Base-by-base conservation (phyloP, 2,113 vertebrate genomes). In the Maylandia zebra region DNA sequence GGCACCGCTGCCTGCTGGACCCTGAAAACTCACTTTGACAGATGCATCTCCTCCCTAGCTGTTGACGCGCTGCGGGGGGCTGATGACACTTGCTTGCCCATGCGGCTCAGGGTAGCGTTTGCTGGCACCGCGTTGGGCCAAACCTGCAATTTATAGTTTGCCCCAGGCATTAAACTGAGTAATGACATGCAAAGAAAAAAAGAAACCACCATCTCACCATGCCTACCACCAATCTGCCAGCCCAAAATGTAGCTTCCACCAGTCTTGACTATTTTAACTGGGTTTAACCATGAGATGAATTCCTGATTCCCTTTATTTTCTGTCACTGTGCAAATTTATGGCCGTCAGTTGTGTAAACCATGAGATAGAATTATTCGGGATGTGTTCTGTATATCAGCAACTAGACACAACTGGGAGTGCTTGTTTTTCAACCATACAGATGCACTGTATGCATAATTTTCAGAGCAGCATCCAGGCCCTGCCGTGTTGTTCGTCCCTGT, bases 1-100 rank as follows among this genome's bases (percentile, higher is more conserved):
- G 55, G 85, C 89, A 85, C 86, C 86, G 45, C 84, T 90, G 93
- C 90, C 94, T 90, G 92, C 94, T 93, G 94, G 94, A 96, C 93
- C 94, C 94, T 95, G 94, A 95, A 94, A 96, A 93, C 94, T 94
- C 92, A 88, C 94, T 95, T 87, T 94, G 96, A 94, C 95, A 93
- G 94, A 95, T 93, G 88, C 85, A 86, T 95, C 91, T 93, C 90
- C 64, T 92, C 84, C 84, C 84, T 78, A 16, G 91, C 93, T 92
- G 90, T 83, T 78, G 88, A 78, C n/a, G 69, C 90, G 1, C 36
- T 11, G 82, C 38, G 19, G 93, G 95, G 90, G 89, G 91, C 57
- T 91, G 94, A 95, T 94, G 92, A 90, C 87, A 90, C 83, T 89
- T 48, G 32, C 83, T 92, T 59, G 59, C 79, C 84, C 78, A 30